Evolutionary conservation across 2,797 vertebrate genomes (phyloP).

Genomic region (Enteromius paludinosus): DNA sequence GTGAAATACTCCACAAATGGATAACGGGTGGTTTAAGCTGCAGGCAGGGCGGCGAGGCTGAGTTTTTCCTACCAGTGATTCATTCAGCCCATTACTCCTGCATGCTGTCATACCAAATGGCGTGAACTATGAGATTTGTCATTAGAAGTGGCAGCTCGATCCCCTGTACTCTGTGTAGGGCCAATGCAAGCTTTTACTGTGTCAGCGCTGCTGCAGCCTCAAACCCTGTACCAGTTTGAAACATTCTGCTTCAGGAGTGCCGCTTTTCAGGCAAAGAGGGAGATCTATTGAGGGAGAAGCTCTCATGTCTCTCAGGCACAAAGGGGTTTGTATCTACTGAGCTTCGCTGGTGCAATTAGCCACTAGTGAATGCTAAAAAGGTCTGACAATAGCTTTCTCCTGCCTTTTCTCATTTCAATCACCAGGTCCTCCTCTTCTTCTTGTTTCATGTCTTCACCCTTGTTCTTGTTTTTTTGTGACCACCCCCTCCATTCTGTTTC

Average conservation of each 20-base stretch:
- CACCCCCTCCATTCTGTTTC: slow-evolving; percentile 11
- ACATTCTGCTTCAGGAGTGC: slow-evolving; percentile 38
- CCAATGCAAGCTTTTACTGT: slow-evolving; percentile 53
- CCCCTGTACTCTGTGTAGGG: slow-evolving; percentile 59
- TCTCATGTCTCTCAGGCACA: slow-evolving; percentile 1
- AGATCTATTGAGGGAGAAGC: slow-evolving; percentile 10
- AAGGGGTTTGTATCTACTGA: slow-evolving; percentile 3
- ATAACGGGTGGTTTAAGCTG: slow-evolving; percentile 39
- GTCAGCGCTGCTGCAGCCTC: slow-evolving; percentile 48
- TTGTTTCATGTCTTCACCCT: slow-evolving; percentile 23
- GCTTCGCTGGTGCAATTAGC: slow-evolving; percentile 41
- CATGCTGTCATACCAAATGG: slow-evolving; percentile 77
- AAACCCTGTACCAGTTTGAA: slow-evolving; percentile 42
- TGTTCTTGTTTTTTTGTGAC: slow-evolving; percentile 12
- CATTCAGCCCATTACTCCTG: slow-evolving; percentile 78
- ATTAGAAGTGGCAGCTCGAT: slow-evolving; percentile 79
- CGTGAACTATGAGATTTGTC: slow-evolving; percentile 78
- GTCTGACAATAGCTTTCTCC: slow-evolving; percentile 39
- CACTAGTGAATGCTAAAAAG: slow-evolving; percentile 34
- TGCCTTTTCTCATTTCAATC: slow-evolving; percentile 37
- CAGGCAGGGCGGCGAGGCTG: background rate
- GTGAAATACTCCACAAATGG: slow-evolving; percentile 59
- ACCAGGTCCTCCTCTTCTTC: slow-evolving; percentile 35
- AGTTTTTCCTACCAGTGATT: slow-evolving; percentile 68
- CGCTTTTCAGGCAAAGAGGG: background rate